Evolutionary conservation across 2,113 vertebrate genomes (phyloP), one percentile per base, ranked within the genome.

Genomic region (Capreolus pygargus): DNA sequence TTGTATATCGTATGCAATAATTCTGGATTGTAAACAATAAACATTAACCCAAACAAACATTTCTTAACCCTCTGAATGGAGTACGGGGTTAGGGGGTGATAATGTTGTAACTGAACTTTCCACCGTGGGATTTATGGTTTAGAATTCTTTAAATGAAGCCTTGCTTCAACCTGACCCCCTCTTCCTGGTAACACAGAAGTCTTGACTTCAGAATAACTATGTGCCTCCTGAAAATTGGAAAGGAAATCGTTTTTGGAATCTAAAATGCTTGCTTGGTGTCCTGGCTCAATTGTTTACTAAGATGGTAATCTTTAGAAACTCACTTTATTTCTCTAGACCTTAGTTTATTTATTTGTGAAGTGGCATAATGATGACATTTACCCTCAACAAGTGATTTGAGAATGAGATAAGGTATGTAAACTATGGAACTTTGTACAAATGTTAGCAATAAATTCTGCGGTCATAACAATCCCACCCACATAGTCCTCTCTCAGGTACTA

Each of bases 281-380:
- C 43, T 36, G n/a, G 60, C 60, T 97, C 50, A 57, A 19, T 47
- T 52, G 25, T 78, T 96, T 92, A 60, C 43, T 43, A 91, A 43
- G 60, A 43, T 4, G 5, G 15, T 60, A 39, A 55, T 64, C 36
- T 50, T 87, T 39, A 92, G 15, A 64, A 58, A 36, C 45, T 92
- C 82, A 79, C 30, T 43, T 70, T 82, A 74, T n/a, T 83, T 90
- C 47, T 89, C 61, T 74, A 50, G 89, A 58, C n/a, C 86, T 97
- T 88, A 36, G 83, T 79, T 78, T 82, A 82, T 55, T 86, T 84
- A 85, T 88, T 92, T 90, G 54, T 78, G 50, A 93, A 87, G 91
- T 94, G 64, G 54, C 61, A 55, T 30, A 28, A 78, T 61, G 89
- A 81, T 85, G 89, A 39, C 47, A 84, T 64, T 82, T 91, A 45